phyloP scores from a whole-genome alignment of 2,113 vertebrate species.

The Indicator indicator region DNA sequence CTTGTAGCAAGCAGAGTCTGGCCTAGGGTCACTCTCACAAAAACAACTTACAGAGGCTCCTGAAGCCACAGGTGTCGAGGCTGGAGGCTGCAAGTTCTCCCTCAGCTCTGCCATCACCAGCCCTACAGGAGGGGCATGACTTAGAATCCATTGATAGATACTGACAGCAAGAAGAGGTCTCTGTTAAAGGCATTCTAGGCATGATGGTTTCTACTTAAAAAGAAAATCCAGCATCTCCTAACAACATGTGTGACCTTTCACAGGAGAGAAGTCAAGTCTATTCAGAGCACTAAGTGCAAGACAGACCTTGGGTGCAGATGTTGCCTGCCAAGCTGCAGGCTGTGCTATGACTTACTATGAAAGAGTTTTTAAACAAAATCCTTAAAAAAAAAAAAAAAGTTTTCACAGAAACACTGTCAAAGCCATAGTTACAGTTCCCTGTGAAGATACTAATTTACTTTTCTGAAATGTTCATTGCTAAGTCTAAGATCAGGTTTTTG shows the following conservation, averaged over 20 bases:
- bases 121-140: neutral
- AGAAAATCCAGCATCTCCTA: neutral
- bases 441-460: constrained; percentile 65
- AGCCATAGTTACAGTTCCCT: neutral
- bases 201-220: neutral
- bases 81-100: neutral
- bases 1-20: neutral
- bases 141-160: accelerated
- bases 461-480: constrained; percentile 56
- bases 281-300: neutral
- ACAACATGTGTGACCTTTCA: neutral
- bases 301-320: neutral
- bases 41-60: neutral
- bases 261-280: neutral
- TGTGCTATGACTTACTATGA: neutral
- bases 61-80: accelerated
- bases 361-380: neutral
- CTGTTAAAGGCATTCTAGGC: neutral
- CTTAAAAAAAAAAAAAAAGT: neutral
- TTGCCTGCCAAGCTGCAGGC: neutral
- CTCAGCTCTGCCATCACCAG: neutral
- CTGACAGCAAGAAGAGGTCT: neutral
- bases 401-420: constrained; percentile 16
- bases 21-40: neutral
- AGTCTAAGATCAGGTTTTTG: constrained; percentile 47